These are phyloP conservation scores for Lamellibrachia luymesi DNA, from an alignment of 1,140 invertebrate species.

Conservation along the genomic window DNA sequence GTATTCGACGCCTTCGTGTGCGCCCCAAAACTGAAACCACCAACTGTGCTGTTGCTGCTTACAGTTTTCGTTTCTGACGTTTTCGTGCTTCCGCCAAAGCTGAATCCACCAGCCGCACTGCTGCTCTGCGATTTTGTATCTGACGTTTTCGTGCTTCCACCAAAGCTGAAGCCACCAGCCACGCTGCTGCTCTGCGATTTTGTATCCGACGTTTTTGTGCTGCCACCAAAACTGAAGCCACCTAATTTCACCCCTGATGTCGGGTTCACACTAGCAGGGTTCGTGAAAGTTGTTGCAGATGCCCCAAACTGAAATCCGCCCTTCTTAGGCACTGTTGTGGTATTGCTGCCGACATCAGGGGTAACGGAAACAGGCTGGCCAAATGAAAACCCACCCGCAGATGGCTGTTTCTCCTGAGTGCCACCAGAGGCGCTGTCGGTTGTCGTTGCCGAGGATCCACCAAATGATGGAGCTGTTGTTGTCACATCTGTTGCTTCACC, in stretches of 20 bases:
- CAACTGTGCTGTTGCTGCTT: background rate
- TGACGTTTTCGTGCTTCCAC: background rate
- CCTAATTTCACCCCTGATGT: background rate
- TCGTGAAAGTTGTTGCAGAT: background rate
- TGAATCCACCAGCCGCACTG: background rate
- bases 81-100: background rate
- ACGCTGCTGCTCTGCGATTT: background rate
- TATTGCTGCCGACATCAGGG: background rate
- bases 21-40: background rate
- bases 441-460: background rate
- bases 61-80: background rate
- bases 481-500: background rate
- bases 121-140: background rate
- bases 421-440: background rate
- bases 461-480: conserved; percentile 6
- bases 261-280: background rate
- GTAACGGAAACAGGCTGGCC: background rate
- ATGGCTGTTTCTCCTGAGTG: background rate
- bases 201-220: background rate
- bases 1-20: background rate
- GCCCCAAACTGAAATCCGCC: conserved; percentile 13
- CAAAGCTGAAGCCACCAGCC: background rate
- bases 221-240: background rate
- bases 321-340: background rate
- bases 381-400: conserved; percentile 14